Percentiles rank a stretch among this genome's conserved stretches.
Evolutionary conservation across 1,140 invertebrate genomes (phyloP).

Genomic region (Sarcophaga bullata): DNA sequence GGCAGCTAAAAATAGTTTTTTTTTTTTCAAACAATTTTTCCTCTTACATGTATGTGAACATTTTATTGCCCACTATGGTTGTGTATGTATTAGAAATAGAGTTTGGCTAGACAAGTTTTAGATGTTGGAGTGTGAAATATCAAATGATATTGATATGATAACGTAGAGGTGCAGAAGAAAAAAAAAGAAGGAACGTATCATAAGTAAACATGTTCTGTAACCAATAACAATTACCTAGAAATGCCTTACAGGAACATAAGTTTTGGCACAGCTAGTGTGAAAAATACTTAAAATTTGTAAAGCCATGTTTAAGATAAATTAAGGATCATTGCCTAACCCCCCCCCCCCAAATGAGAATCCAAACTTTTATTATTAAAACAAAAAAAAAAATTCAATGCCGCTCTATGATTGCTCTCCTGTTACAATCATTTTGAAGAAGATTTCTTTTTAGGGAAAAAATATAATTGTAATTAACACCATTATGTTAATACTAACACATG

Average conservation of each 20-base stretch:
- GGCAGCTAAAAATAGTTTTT: not conserved
- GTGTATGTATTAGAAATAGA: not conserved
- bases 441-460: too few species aligned
- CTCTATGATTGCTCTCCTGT: too few species aligned
- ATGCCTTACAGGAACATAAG: not conserved
- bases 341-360: too few species aligned
- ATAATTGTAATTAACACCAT: not conserved
- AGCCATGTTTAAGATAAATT: not conserved
- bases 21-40: not conserved
- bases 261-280: not conserved
- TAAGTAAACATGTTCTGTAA: not conserved
- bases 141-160: not conserved
- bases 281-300: not conserved
- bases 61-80: not conserved
- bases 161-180: not conserved
- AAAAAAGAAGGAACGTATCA: not conserved
- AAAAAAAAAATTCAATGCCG: too few species aligned
- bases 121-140: conserved; percentile 1
- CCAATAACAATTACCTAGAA: not conserved
- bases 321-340: too few species aligned
- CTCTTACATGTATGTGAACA: not conserved
- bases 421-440: too few species aligned
- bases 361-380: too few species aligned
- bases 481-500: not conserved
- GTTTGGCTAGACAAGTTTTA: not conserved